A percentile compares a stretch with the other conserved stretches of the same genome.
phyloP scores from a whole-genome alignment of 2,113 vertebrate genomes.

The Bothrops jararaca region DNA sequence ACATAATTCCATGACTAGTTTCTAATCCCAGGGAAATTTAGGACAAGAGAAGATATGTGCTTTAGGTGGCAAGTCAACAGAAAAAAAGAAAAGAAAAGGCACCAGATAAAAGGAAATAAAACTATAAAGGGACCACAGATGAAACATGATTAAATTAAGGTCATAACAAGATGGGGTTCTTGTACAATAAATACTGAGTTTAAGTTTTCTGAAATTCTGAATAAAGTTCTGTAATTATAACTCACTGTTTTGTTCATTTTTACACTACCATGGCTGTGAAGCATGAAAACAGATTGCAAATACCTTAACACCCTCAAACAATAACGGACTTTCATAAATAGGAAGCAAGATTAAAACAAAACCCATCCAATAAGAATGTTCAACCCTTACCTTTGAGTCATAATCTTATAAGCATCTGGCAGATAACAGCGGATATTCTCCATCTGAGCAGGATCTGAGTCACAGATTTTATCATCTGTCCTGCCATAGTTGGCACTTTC shows the following conservation, averaged over 20 bases:
- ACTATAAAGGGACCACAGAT: not conserved
- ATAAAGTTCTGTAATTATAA: not conserved
- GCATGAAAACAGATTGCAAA: constrained; percentile 16
- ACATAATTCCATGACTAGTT: not conserved
- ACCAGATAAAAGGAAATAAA: not conserved
- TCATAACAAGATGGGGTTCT: not conserved
- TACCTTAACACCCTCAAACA: constrained; percentile 34
- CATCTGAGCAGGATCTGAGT: constrained; percentile 98
- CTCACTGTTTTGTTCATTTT: not conserved
- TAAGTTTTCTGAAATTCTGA: not conserved
- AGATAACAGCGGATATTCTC: constrained; percentile 98
- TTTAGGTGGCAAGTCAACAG: not conserved
- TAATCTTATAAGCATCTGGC: constrained; percentile 98
- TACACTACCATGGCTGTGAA: fast-evolving
- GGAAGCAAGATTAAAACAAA: constrained; percentile 16
- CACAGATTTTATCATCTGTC: constrained; percentile 97
- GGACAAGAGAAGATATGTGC: not conserved
- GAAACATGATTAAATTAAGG: not conserved
- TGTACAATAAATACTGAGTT: not conserved
- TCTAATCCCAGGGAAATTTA: not conserved
- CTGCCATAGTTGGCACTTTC: constrained; percentile 98
- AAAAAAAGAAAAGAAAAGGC: not conserved
- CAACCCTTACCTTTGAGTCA: constrained; percentile 90
- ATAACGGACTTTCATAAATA: constrained; percentile 36
- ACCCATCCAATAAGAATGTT: constrained; percentile 30